phyloP scores from a whole-genome alignment of 2,888 invertebrate species.

The Protonemura montana region DNA sequence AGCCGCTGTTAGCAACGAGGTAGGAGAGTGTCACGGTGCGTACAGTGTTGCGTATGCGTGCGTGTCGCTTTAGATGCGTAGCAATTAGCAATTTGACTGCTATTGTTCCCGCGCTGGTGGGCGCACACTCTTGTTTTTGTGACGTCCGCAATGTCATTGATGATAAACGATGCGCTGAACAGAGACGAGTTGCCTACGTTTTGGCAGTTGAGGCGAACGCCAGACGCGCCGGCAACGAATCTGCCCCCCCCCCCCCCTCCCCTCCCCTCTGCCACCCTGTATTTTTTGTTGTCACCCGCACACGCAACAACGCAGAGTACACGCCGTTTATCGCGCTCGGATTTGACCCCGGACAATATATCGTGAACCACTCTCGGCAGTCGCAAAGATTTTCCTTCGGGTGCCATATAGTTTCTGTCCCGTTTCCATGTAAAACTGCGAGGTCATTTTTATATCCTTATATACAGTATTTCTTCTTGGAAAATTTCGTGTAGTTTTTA shows the following conservation, averaged over 20 bases:
- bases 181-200: neutral
- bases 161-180: constrained; percentile 21
- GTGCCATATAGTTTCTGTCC: neutral
- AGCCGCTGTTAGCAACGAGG: too few relatives aligned
- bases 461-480: neutral
- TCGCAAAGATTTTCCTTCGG: neutral
- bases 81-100: constrained; percentile 5
- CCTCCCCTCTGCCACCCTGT: neutral
- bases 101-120: constrained; percentile 1
- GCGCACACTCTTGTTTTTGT: constrained; percentile 20
- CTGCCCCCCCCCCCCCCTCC: too few relatives aligned
- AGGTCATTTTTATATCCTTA: neutral
- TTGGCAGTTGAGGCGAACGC: neutral
- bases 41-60: too few relatives aligned
- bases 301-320: neutral
- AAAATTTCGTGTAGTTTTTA: constrained; percentile 25
- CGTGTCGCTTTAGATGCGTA: neutral
- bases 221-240: neutral
- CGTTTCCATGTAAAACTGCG: neutral
- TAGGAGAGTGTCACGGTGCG: too few relatives aligned
- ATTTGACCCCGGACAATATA: neutral
- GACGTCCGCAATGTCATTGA: constrained; percentile 21
- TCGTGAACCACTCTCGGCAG: neutral
- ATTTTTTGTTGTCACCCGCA: neutral
- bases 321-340: neutral